Evolutionary conservation across 2,888 invertebrate species (phyloP).

Genomic region (Alentia gelatinosa): DNA sequence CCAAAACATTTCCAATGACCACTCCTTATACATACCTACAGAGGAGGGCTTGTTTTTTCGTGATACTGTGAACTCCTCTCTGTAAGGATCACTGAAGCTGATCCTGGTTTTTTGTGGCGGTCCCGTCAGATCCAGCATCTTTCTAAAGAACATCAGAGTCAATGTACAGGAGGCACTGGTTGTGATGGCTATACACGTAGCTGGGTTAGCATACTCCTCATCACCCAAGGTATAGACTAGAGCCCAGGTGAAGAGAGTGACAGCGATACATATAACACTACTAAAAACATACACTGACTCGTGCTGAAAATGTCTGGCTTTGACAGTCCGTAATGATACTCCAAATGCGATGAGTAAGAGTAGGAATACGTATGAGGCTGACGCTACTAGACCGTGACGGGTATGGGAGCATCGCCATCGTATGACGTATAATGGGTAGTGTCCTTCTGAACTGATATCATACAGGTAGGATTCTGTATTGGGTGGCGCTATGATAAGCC

Average conservation of each 20-base stretch:
- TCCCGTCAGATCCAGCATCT: conserved; percentile 45
- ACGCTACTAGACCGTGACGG: not conserved
- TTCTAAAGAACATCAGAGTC: conserved; percentile 25
- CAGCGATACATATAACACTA: not conserved
- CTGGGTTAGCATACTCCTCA: not conserved
- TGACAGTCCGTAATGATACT: not conserved
- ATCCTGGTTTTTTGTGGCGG: too few relatives aligned
- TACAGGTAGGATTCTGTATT: not conserved
- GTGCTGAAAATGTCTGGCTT: conserved; percentile 32
- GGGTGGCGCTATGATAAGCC: conserved; percentile 53
- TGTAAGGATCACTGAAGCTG: too few relatives aligned
- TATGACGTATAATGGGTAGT: conserved; percentile 34
- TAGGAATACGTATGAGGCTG: conserved; percentile 43
- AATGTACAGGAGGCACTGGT: conserved; percentile 37
- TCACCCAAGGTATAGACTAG: conserved; percentile 7
- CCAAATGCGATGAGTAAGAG: conserved; percentile 15
- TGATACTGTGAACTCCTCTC: too few relatives aligned
- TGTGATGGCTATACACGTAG: conserved; percentile 52
- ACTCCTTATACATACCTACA: too few relatives aligned
- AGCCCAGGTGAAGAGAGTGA: conserved; percentile 25
- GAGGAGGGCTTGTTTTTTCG: too few relatives aligned
- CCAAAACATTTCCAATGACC: too few relatives aligned
- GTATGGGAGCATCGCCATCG: conserved; percentile 53
- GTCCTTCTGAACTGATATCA: not conserved
- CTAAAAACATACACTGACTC: conserved; percentile 46